A percentile compares a stretch with the other conserved stretches of the same genome.
Evolutionary conservation across 2,113 vertebrate species (phyloP).

Genomic region (Carlito syrichta): DNA sequence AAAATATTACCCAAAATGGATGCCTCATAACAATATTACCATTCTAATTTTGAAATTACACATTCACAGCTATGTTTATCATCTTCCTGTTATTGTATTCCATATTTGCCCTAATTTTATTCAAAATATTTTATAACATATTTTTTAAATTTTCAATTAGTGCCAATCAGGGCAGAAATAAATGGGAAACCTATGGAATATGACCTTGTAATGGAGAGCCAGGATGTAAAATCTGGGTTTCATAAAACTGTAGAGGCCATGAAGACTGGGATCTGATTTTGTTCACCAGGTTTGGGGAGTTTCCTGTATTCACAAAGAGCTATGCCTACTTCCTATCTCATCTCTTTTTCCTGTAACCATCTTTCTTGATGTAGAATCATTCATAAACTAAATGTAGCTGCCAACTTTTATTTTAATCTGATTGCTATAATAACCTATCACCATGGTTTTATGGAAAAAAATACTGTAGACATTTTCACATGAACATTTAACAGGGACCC

Average conservation of each 20-base stretch:
- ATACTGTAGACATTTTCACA: neutral
- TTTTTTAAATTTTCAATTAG: neutral
- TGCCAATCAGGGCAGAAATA: neutral
- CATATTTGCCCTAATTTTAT: neutral
- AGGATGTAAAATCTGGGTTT: neutral
- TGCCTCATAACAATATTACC: neutral
- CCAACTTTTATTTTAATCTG: neutral
- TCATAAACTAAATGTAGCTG: neutral
- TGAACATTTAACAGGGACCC: neutral
- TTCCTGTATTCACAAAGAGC: neutral
- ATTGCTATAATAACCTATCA: neutral
- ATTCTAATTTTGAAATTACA: constrained; percentile 11
- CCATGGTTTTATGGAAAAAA: neutral
- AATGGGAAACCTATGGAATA: neutral
- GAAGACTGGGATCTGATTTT: neutral
- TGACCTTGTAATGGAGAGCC: neutral
- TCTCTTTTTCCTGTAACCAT: neutral
- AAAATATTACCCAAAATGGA: constrained; percentile 62
- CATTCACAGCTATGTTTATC: neutral
- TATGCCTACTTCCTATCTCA: neutral
- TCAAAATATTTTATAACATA: neutral
- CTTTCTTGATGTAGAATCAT: neutral
- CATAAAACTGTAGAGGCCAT: neutral
- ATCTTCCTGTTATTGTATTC: fast-evolving
- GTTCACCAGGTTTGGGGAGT: neutral